phyloP scores from a whole-genome alignment of 2,797 vertebrate species.

The Dermochelys coriacea region DNA sequence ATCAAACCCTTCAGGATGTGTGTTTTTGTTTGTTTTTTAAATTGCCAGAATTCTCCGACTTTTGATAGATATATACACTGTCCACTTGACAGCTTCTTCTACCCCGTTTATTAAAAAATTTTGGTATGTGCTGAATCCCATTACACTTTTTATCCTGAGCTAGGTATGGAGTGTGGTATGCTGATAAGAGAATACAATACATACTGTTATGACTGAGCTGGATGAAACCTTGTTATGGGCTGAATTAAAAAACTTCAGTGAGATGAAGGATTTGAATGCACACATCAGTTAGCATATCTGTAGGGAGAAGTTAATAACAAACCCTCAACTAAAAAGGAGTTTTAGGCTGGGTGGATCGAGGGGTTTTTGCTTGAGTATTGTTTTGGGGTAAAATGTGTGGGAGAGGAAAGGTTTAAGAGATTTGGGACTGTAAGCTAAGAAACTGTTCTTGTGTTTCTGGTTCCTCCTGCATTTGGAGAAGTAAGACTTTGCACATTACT shows the following conservation, averaged over 20 bases:
- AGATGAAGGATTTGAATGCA: not conserved
- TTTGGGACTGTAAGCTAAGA: not conserved
- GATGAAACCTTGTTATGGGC: not conserved
- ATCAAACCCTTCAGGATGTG: not conserved
- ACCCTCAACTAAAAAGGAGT: not conserved
- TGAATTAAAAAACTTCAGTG: not conserved
- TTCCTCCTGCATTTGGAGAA: not conserved
- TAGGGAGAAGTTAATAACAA: not conserved
- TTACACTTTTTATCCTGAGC: rapidly evolving
- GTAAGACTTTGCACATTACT: not conserved
- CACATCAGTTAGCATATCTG: not conserved
- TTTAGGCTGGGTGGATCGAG: not conserved
- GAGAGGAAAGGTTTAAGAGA: too few relatives aligned
- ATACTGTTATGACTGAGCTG: not conserved
- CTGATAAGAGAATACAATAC: not conserved
- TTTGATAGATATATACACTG: not conserved
- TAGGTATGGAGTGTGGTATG: not conserved
- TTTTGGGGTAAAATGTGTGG: not conserved
- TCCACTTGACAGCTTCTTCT: not conserved
- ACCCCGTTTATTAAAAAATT: not conserved
- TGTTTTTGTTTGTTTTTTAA: not conserved
- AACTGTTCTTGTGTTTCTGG: not conserved
- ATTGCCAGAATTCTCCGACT: not conserved
- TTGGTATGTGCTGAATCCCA: not conserved
- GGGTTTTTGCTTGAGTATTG: not conserved